phyloP scores from a whole-genome alignment of 1,140 invertebrate genomes.

The Acyrthosiphon pisum region DNA sequence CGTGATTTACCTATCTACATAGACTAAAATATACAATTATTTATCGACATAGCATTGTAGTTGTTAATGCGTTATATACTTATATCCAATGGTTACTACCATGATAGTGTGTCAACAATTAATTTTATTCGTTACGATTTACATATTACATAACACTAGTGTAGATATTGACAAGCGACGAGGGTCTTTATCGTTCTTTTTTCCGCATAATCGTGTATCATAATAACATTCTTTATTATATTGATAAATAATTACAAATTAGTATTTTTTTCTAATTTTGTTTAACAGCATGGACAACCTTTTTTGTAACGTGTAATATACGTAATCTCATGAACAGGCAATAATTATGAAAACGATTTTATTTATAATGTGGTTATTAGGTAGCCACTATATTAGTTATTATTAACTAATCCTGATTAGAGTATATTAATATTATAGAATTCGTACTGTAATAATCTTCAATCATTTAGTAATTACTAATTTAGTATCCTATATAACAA shows the following conservation, averaged over 20 bases:
- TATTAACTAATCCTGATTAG: background rate
- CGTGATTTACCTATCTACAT: background rate
- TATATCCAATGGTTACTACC: background rate
- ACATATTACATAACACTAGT: background rate
- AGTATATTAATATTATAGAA: background rate
- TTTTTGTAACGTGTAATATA: background rate
- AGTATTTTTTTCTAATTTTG: background rate
- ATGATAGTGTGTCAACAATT: background rate
- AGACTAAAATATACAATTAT: background rate
- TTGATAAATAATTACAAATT: conserved; percentile 21
- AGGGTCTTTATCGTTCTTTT: conserved; percentile 2
- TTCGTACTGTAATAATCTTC: background rate
- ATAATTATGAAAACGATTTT: background rate
- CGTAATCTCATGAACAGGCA: background rate
- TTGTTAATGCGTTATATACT: background rate
- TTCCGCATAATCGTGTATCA: background rate
- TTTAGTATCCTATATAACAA: background rate
- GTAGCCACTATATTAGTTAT: background rate
- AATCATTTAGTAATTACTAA: background rate
- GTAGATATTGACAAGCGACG: background rate
- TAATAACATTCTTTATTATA: conserved; percentile 27
- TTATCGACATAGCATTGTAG: background rate
- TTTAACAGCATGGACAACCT: background rate
- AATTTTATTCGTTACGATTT: background rate
- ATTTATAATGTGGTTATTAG: background rate